A percentile compares a stretch with the other conserved stretches of the same genome.
These are phyloP conservation scores for Lepus oiostolus DNA, from an alignment of 2,797 vertebrate species.

Conservation along the genomic window DNA sequence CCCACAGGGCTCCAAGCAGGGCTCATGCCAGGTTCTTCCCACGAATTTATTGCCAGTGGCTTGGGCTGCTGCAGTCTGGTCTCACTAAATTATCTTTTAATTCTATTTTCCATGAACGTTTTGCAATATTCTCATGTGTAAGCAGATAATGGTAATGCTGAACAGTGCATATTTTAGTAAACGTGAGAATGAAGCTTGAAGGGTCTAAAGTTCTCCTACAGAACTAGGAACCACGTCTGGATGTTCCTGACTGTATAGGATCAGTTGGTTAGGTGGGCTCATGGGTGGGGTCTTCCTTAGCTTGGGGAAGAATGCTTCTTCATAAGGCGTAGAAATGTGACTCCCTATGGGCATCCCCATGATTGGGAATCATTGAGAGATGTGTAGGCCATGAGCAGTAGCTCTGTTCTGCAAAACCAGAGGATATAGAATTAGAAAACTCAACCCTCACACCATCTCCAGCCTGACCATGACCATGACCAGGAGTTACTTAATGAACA, in stretches of 20 bases:
- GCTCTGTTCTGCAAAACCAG: background rate
- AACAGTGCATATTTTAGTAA: rapidly evolving
- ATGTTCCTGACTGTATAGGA: background rate
- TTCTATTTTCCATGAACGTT: too few species aligned
- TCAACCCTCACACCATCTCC: background rate
- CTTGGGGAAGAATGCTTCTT: background rate
- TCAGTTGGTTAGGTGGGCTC: background rate
- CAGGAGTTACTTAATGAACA: background rate
- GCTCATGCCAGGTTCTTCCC: too few species aligned
- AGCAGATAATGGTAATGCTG: background rate
- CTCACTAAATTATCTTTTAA: too few species aligned
- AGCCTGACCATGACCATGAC: background rate
- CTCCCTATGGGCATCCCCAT: rapidly evolving
- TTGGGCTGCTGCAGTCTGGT: too few species aligned
- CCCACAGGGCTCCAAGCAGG: too few species aligned
- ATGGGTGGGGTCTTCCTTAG: background rate
- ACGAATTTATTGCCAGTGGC: too few species aligned
- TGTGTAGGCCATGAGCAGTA: background rate
- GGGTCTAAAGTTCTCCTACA: background rate
- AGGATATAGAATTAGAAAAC: background rate
- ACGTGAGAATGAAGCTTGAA: background rate
- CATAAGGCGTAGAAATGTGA: background rate
- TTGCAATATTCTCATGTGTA: too few species aligned
- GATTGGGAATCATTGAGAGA: background rate
- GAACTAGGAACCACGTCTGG: background rate